Evolutionary conservation across 2,113 vertebrate genomes (phyloP).

Genomic region (Ranitomeya imitator): DNA sequence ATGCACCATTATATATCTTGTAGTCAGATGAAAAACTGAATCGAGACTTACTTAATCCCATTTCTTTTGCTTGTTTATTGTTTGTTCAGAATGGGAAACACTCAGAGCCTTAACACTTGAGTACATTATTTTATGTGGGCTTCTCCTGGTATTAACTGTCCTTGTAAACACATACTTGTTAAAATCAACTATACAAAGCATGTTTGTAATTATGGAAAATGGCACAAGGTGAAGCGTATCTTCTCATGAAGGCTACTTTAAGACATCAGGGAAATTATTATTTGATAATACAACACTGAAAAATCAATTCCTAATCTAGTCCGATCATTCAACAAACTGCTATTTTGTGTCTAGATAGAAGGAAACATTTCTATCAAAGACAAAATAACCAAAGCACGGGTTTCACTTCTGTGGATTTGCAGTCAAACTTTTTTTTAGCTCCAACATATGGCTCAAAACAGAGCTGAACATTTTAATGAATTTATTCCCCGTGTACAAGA

Average conservation of each 20-base stretch:
- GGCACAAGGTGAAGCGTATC: conserved; percentile 54
- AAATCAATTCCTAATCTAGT: conserved; percentile 54
- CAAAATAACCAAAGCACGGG: conserved; percentile 12
- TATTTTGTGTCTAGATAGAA: conserved; percentile 41
- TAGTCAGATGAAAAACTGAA: conserved; percentile 3
- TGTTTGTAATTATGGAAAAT: conserved; percentile 55
- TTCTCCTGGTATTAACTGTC: conserved; percentile 49
- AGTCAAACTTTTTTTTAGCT: conserved; percentile 41
- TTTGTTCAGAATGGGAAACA: conserved; percentile 35
- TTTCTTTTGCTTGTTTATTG: conserved; percentile 41
- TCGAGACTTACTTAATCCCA: conserved; percentile 34
- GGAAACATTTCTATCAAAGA: conserved; percentile 29
- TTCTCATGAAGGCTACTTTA: conserved; percentile 43
- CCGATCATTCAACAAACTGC: conserved; percentile 41
- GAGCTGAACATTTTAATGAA: conserved; percentile 58
- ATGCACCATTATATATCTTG: background rate
- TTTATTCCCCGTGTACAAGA: conserved; percentile 53
- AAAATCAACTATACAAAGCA: conserved; percentile 47
- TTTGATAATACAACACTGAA: conserved; percentile 52
- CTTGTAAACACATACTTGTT: conserved; percentile 54
- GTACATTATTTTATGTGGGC: conserved; percentile 37
- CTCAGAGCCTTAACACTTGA: background rate
- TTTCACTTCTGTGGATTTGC: conserved; percentile 47
- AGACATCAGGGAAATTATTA: conserved; percentile 55
- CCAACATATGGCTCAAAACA: conserved; percentile 54